Evolutionary conservation across 2,797 vertebrate species (phyloP).

Genomic region (Nasua narica): DNA sequence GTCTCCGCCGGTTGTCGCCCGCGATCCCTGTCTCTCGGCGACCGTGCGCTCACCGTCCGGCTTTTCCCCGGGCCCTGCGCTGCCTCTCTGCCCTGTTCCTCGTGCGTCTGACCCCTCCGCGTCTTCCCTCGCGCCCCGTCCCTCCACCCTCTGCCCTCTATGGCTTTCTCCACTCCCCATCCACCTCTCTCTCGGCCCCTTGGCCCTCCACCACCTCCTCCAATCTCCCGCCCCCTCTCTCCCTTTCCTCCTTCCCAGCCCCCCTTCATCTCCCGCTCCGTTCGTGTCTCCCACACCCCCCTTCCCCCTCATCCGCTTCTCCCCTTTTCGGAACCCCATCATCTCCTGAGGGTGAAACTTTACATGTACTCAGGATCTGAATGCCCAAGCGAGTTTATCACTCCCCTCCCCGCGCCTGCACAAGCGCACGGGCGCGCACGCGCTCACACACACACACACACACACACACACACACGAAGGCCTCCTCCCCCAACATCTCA

Average conservation of each 20-base stretch:
- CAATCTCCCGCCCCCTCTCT: no score
- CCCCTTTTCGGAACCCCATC: neutral
- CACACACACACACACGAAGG: neutral
- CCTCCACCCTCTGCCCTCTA: accelerated
- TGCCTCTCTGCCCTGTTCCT: accelerated
- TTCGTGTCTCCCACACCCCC: accelerated
- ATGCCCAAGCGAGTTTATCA: neutral
- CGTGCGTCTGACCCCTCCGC: accelerated
- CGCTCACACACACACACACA: neutral
- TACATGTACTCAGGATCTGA: neutral
- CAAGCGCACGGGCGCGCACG: accelerated
- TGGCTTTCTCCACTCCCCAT: accelerated
- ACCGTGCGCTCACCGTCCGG: accelerated
- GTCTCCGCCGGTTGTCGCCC: no score
- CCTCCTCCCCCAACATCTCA: neutral
- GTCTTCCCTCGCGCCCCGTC: neutral
- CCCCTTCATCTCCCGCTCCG: no score
- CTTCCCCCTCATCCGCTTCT: no score
- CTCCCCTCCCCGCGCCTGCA: no score
- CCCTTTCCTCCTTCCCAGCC: no score
- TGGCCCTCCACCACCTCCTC: neutral
- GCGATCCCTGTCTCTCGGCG: neutral
- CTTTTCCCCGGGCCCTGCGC: no score
- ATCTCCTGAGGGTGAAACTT: slow-evolving; percentile 3
- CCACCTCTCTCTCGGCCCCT: no score